These are phyloP conservation scores for Olivierus martensii DNA, from an alignment of 1,140 invertebrate species.

Conservation along the genomic window DNA sequence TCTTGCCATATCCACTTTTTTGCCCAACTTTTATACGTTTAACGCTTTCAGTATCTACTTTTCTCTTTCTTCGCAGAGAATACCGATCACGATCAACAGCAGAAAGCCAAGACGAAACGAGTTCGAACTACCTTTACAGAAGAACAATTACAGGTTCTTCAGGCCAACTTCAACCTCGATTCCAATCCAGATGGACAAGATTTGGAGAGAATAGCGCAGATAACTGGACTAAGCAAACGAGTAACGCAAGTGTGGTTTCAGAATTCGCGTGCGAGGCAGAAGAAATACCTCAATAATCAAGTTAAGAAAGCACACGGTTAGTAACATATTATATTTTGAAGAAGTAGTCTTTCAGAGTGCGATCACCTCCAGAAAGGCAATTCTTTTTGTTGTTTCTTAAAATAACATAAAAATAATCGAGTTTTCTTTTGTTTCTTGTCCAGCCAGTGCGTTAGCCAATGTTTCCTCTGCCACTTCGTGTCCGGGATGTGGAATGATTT, in stretches of 20 bases:
- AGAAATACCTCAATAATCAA: constrained; percentile 47
- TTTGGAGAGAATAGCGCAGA: constrained; percentile 89
- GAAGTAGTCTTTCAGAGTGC: neutral
- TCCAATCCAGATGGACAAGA: constrained; percentile 98
- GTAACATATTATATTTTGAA: neutral
- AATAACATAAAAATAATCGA: no score
- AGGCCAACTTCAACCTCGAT: constrained; percentile 94
- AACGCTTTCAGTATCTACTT: no score
- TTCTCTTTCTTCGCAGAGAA: no score
- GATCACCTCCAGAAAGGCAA: no score
- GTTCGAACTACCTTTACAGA: constrained; percentile 97
- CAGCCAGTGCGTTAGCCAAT: constrained; percentile 12
- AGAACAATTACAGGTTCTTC: constrained; percentile 89
- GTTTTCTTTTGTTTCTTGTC: constrained; percentile 2
- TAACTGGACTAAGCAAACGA: constrained; percentile 93
- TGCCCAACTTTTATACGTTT: no score
- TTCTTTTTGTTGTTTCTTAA: no score
- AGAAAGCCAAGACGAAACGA: constrained; percentile 88
- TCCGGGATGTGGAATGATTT: constrained; percentile 20
- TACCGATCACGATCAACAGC: constrained; percentile 46
- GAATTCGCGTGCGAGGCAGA: constrained; percentile 93
- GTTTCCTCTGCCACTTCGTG: constrained; percentile 17
- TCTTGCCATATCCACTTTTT: no score
- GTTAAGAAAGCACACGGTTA: constrained; percentile 12
- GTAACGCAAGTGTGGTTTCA: constrained; percentile 99